Evolutionary conservation across 1,140 invertebrate species (phyloP), one percentile per base, ranked within the genome.

Genomic region (Coptotermes formosanus): DNA sequence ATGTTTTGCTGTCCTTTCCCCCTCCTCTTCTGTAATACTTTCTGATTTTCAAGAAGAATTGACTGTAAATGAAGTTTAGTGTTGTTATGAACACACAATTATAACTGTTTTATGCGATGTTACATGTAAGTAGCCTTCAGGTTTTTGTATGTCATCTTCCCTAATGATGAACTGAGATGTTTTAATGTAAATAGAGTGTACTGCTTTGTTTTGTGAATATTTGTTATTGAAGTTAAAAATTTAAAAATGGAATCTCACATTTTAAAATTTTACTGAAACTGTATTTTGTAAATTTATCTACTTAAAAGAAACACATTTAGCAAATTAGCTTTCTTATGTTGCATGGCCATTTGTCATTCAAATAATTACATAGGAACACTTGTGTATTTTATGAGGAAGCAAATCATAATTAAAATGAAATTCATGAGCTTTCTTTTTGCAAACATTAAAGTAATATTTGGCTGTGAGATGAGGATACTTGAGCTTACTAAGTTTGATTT

Each of bases 231-330:
- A 75, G 64, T 75, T 75, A n/a, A 75, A 75, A 75, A 75, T 75
- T n/a, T 75, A 75, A 75, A 75, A 25, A 75, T 75, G 64, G 25
- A 75, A 75, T 75, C 64, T 75, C 64, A 75, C 6, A 75, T 75
- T 75, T 75, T 75, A 75, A 75, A 75, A 75, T 75, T 75, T 25
- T 30, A 75, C 64, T 75, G n/a, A 75, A 75, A 75, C 14, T 75
- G 64, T 75, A 75, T 75, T 75, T 75, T 75, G 14, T 75, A 75
- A 75, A 75, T 75, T 75, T 75, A 75, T 75, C 64, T 75, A 75
- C n/a, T 75, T 75, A 75, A 75, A 59, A 23, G 14, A 75, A 75
- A 64, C 25, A 23, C n/a, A n/a, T 75, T n/a, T 75, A 75, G n/a
- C n/a, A 30, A 75, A 23, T 2, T 75, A 75, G 64, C 64, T 75